phyloP scores from a whole-genome alignment of 2,113 vertebrate genomes.

The Marcusenius ussheri region DNA sequence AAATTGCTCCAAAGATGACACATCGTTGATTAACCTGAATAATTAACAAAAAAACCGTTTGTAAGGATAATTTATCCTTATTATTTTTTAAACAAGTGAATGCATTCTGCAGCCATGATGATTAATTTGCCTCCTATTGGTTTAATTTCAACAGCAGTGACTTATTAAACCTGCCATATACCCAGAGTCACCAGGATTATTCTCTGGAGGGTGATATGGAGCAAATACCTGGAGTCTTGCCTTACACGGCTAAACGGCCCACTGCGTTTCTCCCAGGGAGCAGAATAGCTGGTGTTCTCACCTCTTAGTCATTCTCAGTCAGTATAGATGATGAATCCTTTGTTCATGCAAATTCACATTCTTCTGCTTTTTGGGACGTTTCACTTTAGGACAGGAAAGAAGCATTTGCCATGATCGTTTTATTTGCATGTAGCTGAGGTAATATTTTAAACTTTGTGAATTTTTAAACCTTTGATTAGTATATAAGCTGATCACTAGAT shows the following conservation, averaged over 20 bases:
- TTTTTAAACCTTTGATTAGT: background rate
- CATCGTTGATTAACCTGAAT: background rate
- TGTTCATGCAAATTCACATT: background rate
- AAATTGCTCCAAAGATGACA: background rate
- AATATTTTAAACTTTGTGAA: background rate
- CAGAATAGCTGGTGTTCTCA: slow-evolving; percentile 12
- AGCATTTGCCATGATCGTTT: background rate
- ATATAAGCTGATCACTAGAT: background rate
- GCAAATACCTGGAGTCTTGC: slow-evolving; percentile 32
- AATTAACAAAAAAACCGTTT: background rate
- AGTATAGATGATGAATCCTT: background rate
- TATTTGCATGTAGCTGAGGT: background rate
- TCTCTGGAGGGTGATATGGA: slow-evolving; percentile 39
- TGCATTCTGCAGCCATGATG: slow-evolving; percentile 47
- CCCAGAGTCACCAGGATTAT: slow-evolving; percentile 37
- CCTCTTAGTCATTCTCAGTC: background rate
- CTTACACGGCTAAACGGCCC: slow-evolving; percentile 18
- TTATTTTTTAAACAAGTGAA: slow-evolving; percentile 39
- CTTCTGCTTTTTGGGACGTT: background rate
- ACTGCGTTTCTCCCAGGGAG: slow-evolving; percentile 13
- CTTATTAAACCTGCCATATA: slow-evolving; percentile 50
- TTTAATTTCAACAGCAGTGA: slow-evolving; percentile 47
- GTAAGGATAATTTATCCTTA: slow-evolving; percentile 35
- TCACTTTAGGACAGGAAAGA: background rate
- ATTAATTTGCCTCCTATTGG: slow-evolving; percentile 51